phyloP scores from a whole-genome alignment of 2,797 vertebrate genomes.

The Pseudochirops corinnae region DNA sequence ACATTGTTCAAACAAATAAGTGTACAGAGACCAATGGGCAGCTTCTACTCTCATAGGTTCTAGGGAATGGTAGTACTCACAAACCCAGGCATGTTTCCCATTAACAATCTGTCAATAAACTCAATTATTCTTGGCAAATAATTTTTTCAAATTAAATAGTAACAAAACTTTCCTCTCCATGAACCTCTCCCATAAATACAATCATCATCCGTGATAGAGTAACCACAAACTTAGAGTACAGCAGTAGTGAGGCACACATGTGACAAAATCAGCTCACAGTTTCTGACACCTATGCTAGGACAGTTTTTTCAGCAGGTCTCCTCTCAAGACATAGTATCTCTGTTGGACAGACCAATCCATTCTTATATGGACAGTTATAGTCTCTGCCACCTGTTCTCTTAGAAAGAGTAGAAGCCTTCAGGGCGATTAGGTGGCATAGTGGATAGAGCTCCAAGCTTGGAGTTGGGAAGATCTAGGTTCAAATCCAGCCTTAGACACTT shows the following conservation, averaged over 20 bases:
- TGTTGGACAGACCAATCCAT: background rate
- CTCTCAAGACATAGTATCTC: background rate
- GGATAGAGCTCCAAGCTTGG: background rate
- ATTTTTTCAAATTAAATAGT: background rate
- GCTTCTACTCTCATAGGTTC: background rate
- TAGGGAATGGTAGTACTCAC: background rate
- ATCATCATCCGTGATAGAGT: background rate
- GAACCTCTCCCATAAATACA: background rate
- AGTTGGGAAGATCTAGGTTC: background rate
- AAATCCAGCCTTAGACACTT: slow-evolving; percentile 13
- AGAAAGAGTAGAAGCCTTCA: background rate
- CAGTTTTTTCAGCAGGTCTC: background rate
- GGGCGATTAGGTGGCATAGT: background rate
- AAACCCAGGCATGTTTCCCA: background rate
- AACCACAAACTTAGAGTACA: background rate
- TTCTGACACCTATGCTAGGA: background rate
- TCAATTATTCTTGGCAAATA: background rate
- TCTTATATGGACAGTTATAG: background rate
- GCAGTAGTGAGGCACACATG: background rate
- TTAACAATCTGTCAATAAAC: background rate
- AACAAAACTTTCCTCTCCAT: background rate
- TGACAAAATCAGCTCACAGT: too few relatives aligned
- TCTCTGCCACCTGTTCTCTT: background rate
- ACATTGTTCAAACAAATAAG: background rate
- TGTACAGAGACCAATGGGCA: background rate